Evolutionary conservation across 2,888 invertebrate species (phyloP).

Genomic region (Chloromyia formosa): DNA sequence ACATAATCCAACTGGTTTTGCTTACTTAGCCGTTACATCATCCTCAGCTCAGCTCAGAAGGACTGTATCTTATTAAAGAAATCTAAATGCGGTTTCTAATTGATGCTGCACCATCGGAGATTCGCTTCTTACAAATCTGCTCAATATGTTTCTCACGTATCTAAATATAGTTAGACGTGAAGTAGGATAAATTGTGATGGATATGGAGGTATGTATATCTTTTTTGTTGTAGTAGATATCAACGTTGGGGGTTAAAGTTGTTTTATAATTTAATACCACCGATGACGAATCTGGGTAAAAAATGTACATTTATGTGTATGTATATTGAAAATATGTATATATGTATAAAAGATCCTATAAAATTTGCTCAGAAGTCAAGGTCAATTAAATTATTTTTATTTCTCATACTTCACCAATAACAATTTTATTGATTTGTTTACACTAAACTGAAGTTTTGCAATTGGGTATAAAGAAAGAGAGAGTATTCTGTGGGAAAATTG

Average conservation of each 20-base stretch:
- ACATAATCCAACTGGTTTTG: slow-evolving; percentile 17
- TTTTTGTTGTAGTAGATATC: too few relatives aligned
- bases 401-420: too few relatives aligned
- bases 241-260: too few relatives aligned
- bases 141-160: slow-evolving; percentile 10
- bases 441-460: too few relatives aligned
- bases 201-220: too few relatives aligned
- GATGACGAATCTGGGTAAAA: too few relatives aligned
- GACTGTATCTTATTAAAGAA: neutral
- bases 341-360: neutral
- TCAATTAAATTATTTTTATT: neutral
- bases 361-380: neutral
- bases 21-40: neutral
- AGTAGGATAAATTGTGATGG: neutral
- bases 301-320: too few relatives aligned
- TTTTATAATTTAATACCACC: too few relatives aligned
- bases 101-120: neutral
- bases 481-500: neutral
- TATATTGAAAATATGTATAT: neutral
- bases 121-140: neutral
- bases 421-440: too few relatives aligned
- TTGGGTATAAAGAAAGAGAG: neutral
- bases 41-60: neutral
- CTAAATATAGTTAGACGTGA: slow-evolving; percentile 5
- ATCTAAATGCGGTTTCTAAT: slow-evolving; percentile 6